These are phyloP conservation scores for Pollicipes pollicipes DNA, from an alignment of 1,140 invertebrate genomes.

Conservation along the genomic window DNA sequence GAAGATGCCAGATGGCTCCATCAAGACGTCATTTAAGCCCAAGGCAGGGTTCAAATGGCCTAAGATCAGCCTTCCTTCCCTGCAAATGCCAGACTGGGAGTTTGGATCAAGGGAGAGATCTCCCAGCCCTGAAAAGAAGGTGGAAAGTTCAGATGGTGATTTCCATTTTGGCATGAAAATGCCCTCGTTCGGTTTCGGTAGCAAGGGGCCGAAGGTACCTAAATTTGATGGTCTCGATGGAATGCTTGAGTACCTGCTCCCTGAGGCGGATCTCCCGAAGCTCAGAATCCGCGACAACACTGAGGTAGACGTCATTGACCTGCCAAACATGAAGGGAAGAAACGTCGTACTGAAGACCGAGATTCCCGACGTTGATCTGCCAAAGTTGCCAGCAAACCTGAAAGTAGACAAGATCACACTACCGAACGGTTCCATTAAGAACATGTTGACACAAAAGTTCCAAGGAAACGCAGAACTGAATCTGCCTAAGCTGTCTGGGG, in stretches of 20 bases:
- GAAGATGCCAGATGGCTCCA: neutral
- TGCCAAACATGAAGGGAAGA: neutral
- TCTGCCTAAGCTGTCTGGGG: neutral
- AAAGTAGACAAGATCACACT: neutral
- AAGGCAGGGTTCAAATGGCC: neutral
- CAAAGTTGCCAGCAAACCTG: neutral
- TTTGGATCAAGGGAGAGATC: neutral
- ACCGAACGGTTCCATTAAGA: neutral
- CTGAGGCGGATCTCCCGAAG: neutral
- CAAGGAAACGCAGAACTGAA: neutral
- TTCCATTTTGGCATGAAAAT: neutral
- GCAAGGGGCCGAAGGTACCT: neutral
- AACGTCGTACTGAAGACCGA: neutral
- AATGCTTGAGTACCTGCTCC: neutral
- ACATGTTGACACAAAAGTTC: neutral
- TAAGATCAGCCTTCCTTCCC: neutral
- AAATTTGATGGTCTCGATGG: neutral
- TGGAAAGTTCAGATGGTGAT: neutral
- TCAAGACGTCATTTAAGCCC: neutral
- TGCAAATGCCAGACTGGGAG: neutral
- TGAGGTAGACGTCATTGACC: neutral
- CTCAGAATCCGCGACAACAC: neutral
- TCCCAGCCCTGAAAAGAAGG: neutral
- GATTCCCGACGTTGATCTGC: neutral
- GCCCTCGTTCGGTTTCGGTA: neutral